These are phyloP conservation scores for Cephus runcator DNA, from an alignment of 2,888 invertebrate species.

Conservation along the genomic window DNA sequence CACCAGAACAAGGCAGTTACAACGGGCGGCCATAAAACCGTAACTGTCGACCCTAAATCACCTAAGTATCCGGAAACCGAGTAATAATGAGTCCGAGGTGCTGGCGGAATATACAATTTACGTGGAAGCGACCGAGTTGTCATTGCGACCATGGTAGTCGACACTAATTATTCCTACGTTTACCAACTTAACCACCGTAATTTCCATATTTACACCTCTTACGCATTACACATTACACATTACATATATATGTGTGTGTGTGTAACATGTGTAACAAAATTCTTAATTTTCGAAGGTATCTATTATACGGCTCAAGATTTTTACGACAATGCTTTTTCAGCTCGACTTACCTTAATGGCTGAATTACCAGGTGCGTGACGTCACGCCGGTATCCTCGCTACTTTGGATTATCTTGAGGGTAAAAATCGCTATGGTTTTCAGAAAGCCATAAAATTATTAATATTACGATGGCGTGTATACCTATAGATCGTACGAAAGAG, in stretches of 20 bases:
- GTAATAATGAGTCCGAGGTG: conserved; percentile 16
- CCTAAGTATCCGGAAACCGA: conserved; percentile 6
- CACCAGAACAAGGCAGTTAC: conserved; percentile 19
- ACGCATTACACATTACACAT: not conserved
- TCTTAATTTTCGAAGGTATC: too few relatives aligned
- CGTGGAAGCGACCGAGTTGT: not conserved
- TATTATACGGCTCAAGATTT: too few relatives aligned
- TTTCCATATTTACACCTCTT: not conserved
- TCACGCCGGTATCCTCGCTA: too few relatives aligned
- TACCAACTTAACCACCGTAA: not conserved
- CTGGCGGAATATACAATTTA: not conserved
- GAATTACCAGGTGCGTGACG: too few relatives aligned
- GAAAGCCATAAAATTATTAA: conserved; percentile 35
- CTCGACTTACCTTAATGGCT: too few relatives aligned
- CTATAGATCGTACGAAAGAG: conserved; percentile 22
- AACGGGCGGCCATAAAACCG: conserved; percentile 19
- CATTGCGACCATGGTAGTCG: not conserved
- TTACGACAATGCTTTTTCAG: too few relatives aligned
- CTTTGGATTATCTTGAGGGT: too few relatives aligned
- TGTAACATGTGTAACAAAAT: too few relatives aligned
- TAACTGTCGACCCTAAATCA: conserved; percentile 20
- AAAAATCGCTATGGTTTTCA: not conserved
- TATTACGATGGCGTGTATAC: conserved; percentile 20
- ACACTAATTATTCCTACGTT: not conserved
- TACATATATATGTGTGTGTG: too few relatives aligned